Base-by-base conservation (phyloP, 2,113 vertebrate genomes). In the Rallus limicola region DNA sequence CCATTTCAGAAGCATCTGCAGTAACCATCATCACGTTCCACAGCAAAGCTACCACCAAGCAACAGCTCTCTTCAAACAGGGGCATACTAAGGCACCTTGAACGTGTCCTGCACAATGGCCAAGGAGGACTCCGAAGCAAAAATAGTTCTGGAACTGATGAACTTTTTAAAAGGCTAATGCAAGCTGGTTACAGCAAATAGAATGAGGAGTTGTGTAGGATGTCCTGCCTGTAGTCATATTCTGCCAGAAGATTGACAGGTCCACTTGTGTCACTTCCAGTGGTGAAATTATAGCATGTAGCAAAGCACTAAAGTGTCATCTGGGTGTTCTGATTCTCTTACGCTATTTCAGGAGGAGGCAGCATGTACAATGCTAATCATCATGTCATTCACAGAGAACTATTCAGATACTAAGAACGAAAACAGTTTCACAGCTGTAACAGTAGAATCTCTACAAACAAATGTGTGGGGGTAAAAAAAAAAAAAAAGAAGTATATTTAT, bases 401-500 rank as follows among this genome's bases (percentile, higher is more conserved):
- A 34, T 56, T 67, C n/a, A 42, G 46, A 33, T 36, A 48, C 28
- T 67, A 67, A 72, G 53, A 55, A 18, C 17, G 40, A 68, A 79
- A 84, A 67, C 29, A 62, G 40, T 36, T 92, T 62, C 53, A 62
- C 53, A 28, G 18, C 10, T 62, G 6, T 44, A 78, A 55, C 8
- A 40, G 36, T 18, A 42, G 25, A 55, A 71, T 55, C 38, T 79
- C 28, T 48, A 42, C 44, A 79, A 88, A 83, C 59, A 78, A 53
- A 53, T 0, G 7, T 16, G 20, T 15, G 16, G 2, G 1, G 2
- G 5, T 11, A 31, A 28, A 50, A 26, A 23, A 46, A n/a, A n/a
- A n/a, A 31, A 33, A 46, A 44, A 50, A 26, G 18, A 31, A 18
- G 13, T 24, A 3, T 36, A 38, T 70, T 53, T 67, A 72, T 36